Conservation (phyloP, 2,113 vertebrate species). For the Sorex araneus region DNA sequence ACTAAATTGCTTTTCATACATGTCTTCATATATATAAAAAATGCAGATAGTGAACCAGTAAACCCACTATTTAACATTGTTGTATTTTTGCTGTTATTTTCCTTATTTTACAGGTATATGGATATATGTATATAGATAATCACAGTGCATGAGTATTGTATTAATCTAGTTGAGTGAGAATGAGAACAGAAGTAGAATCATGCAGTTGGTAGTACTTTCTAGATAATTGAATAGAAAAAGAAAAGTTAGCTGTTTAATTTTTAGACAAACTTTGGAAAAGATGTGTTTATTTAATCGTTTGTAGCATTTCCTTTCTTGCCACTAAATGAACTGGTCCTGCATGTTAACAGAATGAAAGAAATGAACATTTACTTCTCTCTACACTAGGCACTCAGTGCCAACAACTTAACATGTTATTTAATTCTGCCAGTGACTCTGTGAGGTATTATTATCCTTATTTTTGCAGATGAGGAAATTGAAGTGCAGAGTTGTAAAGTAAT, state of each 20-base stretch:
- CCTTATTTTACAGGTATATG: slow-evolving; percentile 32
- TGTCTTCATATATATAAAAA: slow-evolving; percentile 35
- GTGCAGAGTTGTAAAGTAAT: slow-evolving; percentile 45
- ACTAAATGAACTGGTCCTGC: background rate
- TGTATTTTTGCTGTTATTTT: slow-evolving; percentile 31
- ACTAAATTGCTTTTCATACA: slow-evolving; percentile 39
- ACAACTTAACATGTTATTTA: slow-evolving; percentile 36
- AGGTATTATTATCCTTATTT: slow-evolving; percentile 46
- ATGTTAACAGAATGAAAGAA: slow-evolving; percentile 3
- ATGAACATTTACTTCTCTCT: slow-evolving; percentile 43
- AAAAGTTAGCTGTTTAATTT: slow-evolving; percentile 8
- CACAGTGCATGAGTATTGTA: background rate
- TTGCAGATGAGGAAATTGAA: slow-evolving; percentile 51
- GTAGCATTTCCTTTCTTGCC: background rate
- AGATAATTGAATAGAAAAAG: background rate
- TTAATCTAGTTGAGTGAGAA: background rate
- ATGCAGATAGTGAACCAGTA: background rate
- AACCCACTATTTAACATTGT: background rate
- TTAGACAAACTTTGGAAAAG: slow-evolving; percentile 21
- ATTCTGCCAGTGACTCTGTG: slow-evolving; percentile 29
- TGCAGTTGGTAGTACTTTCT: background rate
- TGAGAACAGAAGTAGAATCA: background rate
- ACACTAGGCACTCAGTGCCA: background rate
- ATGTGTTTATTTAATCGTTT: slow-evolving; percentile 10
- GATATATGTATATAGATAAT: background rate